A percentile compares a stretch with the other conserved stretches of the same genome.
Conservation (phyloP, 2,888 invertebrate genomes). For the Drosophila acutilabella region DNA sequence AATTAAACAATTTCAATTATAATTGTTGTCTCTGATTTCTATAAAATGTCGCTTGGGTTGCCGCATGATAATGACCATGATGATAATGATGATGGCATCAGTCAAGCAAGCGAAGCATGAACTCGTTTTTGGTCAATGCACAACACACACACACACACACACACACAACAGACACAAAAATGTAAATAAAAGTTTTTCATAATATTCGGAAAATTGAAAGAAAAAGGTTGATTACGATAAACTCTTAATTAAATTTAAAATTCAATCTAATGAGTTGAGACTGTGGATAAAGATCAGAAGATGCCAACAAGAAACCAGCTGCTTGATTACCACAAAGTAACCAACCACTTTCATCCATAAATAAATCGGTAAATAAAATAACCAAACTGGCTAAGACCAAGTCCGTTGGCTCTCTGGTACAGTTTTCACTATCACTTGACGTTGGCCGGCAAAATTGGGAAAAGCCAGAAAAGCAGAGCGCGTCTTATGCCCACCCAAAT, state of each 20-base stretch:
- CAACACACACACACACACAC: conserved; percentile 29
- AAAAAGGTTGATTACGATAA: conserved; percentile 18
- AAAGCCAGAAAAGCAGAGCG: conserved; percentile 66
- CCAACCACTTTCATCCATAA: conserved; percentile 72
- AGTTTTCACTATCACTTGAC: conserved; percentile 72
- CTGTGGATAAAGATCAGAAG: conserved; percentile 21
- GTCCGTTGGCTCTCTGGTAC: conserved; percentile 49
- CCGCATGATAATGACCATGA: conserved; percentile 8
- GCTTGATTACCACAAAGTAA: neutral
- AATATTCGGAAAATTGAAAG: conserved; percentile 9
- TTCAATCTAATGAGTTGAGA: conserved; percentile 17
- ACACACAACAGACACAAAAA: conserved; percentile 1
- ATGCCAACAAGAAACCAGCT: conserved; percentile 18
- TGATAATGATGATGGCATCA: conserved; percentile 27
- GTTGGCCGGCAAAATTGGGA: conserved; percentile 21
- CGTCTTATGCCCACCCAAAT: conserved; percentile 28
- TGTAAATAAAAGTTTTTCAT: conserved; percentile 17
- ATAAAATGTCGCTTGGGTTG: conserved; percentile 46
- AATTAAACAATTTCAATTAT: conserved; percentile 48
- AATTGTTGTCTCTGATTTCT: conserved; percentile 61
- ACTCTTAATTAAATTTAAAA: conserved; percentile 15
- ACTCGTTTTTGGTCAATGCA: conserved; percentile 69
- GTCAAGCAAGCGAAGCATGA: conserved; percentile 66
- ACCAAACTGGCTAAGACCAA: conserved; percentile 40
- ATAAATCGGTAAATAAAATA: conserved; percentile 65